Conservation (phyloP, 2,888 invertebrate genomes). For the Boloria euphrosyne region DNA sequence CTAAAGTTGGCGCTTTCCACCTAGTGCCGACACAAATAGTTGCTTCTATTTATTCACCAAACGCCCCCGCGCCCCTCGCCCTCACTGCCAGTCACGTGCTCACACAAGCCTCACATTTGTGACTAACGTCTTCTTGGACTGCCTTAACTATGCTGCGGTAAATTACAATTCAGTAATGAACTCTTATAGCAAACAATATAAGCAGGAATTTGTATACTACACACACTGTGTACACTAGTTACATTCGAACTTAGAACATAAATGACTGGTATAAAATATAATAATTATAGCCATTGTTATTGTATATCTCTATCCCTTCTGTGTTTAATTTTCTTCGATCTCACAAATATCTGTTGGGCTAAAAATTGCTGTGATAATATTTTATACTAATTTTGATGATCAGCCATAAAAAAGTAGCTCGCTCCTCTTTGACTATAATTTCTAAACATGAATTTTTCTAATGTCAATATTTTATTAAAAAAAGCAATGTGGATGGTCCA, state of each 20-base stretch:
- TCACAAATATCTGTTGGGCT: conserved; percentile 64
- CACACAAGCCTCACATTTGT: conserved; percentile 33
- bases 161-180: conserved; percentile 26
- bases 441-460: conserved; percentile 56
- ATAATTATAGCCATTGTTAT: conserved; percentile 31
- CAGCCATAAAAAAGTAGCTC: conserved; percentile 58
- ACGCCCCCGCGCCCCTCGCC: conserved; percentile 45
- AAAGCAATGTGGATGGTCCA: conserved; percentile 62
- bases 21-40: conserved; percentile 47
- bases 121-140: conserved; percentile 20
- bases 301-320: conserved; percentile 42
- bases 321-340: conserved; percentile 53
- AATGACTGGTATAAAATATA: conserved; percentile 34
- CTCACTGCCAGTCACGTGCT: conserved; percentile 43
- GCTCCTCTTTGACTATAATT: conserved; percentile 57
- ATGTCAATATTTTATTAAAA: conserved; percentile 53
- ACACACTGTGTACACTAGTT: conserved; percentile 27
- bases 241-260: conserved; percentile 30
- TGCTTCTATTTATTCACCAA: conserved; percentile 48
- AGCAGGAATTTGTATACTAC: conserved; percentile 12
- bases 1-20: conserved; percentile 87
- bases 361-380: conserved; percentile 80
- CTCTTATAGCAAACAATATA: conserved; percentile 21
- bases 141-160: conserved; percentile 23
- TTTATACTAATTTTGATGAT: conserved; percentile 71